Evolutionary conservation across 2,113 vertebrate species (phyloP).

Genomic region (Heterotilapia buettikoferi): DNA sequence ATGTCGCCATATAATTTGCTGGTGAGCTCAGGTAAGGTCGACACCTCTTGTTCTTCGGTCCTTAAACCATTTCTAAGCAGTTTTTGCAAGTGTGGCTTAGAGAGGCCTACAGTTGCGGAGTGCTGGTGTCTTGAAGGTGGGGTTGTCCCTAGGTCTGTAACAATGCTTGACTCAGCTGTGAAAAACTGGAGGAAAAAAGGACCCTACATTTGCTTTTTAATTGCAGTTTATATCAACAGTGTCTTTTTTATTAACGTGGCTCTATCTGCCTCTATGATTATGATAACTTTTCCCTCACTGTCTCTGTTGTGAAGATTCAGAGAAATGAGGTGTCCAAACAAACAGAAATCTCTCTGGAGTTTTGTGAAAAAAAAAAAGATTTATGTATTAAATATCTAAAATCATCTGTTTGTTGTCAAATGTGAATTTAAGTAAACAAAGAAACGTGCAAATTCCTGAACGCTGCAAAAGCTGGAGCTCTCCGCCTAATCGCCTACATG

Average conservation of each 20-base stretch:
- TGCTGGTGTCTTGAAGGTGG: not conserved
- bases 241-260: not conserved
- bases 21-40: not conserved
- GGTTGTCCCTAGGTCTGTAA: not conserved
- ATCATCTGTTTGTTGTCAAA: too few relatives aligned
- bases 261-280: not conserved
- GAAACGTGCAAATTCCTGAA: too few relatives aligned
- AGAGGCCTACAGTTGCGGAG: rapidly evolving
- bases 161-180: not conserved
- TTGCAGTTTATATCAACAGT: not conserved
- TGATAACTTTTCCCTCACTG: not conserved
- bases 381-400: too few relatives aligned
- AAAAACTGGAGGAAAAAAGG: not conserved
- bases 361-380: too few relatives aligned
- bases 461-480: too few relatives aligned
- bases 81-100: not conserved
- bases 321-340: too few relatives aligned
- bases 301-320: too few relatives aligned
- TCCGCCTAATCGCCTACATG: too few relatives aligned
- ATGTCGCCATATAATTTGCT: not conserved
- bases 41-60: not conserved
- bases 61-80: not conserved
- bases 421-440: too few relatives aligned
- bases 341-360: too few relatives aligned
- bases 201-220: not conserved